phyloP scores from a whole-genome alignment of 2,888 invertebrate species.

The Cabera pusaria region DNA sequence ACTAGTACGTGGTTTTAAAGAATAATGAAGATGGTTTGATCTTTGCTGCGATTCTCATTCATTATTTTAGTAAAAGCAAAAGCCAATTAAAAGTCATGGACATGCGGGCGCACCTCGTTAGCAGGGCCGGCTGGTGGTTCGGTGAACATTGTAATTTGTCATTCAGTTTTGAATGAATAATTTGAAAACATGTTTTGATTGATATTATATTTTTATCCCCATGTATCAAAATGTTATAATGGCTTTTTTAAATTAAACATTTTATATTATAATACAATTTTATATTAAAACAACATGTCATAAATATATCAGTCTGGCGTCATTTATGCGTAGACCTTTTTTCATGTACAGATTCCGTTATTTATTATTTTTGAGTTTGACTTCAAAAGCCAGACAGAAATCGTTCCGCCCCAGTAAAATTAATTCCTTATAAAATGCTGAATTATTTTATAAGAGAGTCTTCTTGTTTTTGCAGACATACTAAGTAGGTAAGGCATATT shows the following conservation, averaged over 20 bases:
- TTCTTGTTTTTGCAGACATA: too few relatives aligned
- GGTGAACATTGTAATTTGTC: constrained; percentile 35
- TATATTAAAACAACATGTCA: too few relatives aligned
- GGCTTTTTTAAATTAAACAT: too few relatives aligned
- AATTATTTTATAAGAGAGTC: too few relatives aligned
- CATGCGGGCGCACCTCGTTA: constrained; percentile 46
- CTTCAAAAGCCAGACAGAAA: constrained; percentile 25
- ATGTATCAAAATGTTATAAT: too few relatives aligned
- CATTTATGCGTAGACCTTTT: too few relatives aligned
- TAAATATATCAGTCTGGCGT: too few relatives aligned
- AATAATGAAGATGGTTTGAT: constrained; percentile 56
- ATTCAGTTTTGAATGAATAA: constrained; percentile 22
- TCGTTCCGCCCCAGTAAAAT: constrained; percentile 36
- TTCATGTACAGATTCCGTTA: too few relatives aligned
- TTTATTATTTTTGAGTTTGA: constrained; percentile 1
- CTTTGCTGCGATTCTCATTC: constrained; percentile 56
- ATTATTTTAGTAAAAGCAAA: constrained; percentile 69
- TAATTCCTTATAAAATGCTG: background rate
- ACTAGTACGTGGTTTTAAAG: constrained; percentile 44
- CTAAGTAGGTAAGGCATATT: too few relatives aligned
- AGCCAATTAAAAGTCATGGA: constrained; percentile 66
- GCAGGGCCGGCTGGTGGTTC: constrained; percentile 66
- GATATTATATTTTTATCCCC: background rate
- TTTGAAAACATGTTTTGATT: constrained; percentile 18
- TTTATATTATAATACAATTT: too few relatives aligned